Percentiles rank a stretch among this genome's conserved stretches.
Conservation (phyloP, 2,888 invertebrate species). For the Zonitis immaculata region DNA sequence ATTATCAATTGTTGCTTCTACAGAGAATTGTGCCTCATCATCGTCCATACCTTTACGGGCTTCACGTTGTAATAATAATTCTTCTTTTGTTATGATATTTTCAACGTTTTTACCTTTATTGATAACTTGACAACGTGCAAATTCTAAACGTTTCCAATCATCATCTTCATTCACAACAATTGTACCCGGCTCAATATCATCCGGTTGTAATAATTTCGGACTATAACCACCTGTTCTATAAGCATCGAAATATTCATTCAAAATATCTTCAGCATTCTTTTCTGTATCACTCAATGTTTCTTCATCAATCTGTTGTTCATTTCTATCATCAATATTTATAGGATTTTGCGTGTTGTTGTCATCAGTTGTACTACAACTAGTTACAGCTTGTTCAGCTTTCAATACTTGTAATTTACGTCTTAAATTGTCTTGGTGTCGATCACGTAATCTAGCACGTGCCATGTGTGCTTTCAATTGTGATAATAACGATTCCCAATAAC, state of each 20-base stretch:
- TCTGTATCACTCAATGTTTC: slow-evolving; percentile 45
- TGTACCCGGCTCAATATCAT: slow-evolving; percentile 69
- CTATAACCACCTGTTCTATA: slow-evolving; percentile 84
- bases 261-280: slow-evolving; percentile 44
- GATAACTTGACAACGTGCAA: slow-evolving; percentile 64
- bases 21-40: slow-evolving; percentile 89
- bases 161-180: slow-evolving; percentile 71
- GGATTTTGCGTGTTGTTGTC: slow-evolving; percentile 29
- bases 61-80: slow-evolving; percentile 68
- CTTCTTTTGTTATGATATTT: slow-evolving; percentile 49
- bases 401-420: slow-evolving; percentile 82
- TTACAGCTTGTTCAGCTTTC: slow-evolving; percentile 73
- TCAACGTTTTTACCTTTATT: slow-evolving; percentile 58
- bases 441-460: slow-evolving; percentile 86
- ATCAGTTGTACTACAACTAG: slow-evolving; percentile 31
- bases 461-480: slow-evolving; percentile 95
- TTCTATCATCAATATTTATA: slow-evolving; percentile 15
- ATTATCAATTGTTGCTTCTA: slow-evolving; percentile 78
- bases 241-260: slow-evolving; percentile 58
- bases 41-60: slow-evolving; percentile 79
- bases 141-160: slow-evolving; percentile 69
- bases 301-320: slow-evolving; percentile 32
- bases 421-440: slow-evolving; percentile 87
- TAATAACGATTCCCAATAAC: slow-evolving; percentile 95
- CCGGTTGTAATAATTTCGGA: slow-evolving; percentile 62